phyloP scores from a whole-genome alignment of 2,888 invertebrate genomes.

The Eupithecia insigniata region DNA sequence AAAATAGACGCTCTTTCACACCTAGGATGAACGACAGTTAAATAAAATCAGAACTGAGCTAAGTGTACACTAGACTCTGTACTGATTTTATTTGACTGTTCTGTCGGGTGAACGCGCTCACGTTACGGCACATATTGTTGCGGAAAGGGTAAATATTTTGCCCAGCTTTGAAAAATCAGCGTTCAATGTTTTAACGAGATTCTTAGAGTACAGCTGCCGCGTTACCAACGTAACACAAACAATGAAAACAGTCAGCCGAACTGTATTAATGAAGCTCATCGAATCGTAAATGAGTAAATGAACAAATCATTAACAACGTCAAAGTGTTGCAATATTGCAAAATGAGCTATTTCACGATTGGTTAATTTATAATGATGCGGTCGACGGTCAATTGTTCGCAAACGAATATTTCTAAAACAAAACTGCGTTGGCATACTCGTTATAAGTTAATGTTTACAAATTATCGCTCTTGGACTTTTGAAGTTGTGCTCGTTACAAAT shows the following conservation, averaged over 20 bases:
- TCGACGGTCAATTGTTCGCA: neutral
- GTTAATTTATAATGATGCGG: slow-evolving; percentile 11
- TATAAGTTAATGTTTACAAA: too few species aligned
- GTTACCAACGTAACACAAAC: neutral
- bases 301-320: slow-evolving; percentile 23
- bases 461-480: too few species aligned
- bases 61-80: neutral
- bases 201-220: neutral
- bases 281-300: slow-evolving; percentile 27
- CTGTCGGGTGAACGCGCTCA: neutral
- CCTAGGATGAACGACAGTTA: neutral
- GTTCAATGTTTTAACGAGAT: neutral
- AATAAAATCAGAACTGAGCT: neutral
- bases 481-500: too few species aligned
- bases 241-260: slow-evolving; percentile 21
- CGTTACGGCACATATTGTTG: slow-evolving; percentile 1
- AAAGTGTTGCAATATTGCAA: slow-evolving; percentile 20
- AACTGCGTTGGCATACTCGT: neutral
- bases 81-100: slow-evolving; percentile 14
- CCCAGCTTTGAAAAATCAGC: neutral
- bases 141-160: neutral
- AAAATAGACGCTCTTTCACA: neutral
- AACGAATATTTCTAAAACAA: neutral
- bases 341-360: slow-evolving; percentile 22
- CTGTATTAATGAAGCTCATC: slow-evolving; percentile 32